Base-by-base conservation (phyloP, 2,888 invertebrate species). In the Myopa testacea region DNA sequence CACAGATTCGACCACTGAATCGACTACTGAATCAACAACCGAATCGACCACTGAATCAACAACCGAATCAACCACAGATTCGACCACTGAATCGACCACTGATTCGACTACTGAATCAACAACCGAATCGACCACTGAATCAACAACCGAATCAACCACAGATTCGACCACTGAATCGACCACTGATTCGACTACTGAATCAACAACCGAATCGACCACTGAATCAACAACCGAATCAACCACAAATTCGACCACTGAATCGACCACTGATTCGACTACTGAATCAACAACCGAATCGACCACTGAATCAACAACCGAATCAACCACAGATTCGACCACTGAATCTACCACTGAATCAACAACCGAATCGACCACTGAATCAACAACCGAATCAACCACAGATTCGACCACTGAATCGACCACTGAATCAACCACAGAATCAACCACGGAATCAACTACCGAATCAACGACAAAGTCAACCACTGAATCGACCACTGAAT, bases 241-340 rank as follows among this genome's bases (percentile, higher is more conserved):
- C 10, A n/a, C 16, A 7, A 58, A n/a, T 1, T 34, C 58, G 3
- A 71, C 71, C 4, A 19, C 26, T 71, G 71, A 37, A 38, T 8
- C 71, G 0, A 71, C 71, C 2, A n/a, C n/a, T 8, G 52, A 19
- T 0, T 45, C 69, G 6, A 71, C 71, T 4, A 37, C 52, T 58
- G 60, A 10, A 8, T 3, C 71, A 71, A 71, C 71, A 8, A 19
- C 6, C 14, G 60, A 16, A 60, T 38, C 72, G 38, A 71, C 60
- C 0, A 40, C 55, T 3, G 60, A 4, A 40, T 37, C 55, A n/a
- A 55, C 55, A 2, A 55, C 45, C 3, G 45, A 45, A 45, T 45
- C 45, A 3, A 45, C 45, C 10, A 45, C 45, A 2, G 10, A 45
- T 2, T 45, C 45, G 1, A 45, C 45, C 10, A 45, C 45, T 10